Base-by-base conservation (phyloP, 2,888 invertebrate species). In the Metalampra italica region DNA sequence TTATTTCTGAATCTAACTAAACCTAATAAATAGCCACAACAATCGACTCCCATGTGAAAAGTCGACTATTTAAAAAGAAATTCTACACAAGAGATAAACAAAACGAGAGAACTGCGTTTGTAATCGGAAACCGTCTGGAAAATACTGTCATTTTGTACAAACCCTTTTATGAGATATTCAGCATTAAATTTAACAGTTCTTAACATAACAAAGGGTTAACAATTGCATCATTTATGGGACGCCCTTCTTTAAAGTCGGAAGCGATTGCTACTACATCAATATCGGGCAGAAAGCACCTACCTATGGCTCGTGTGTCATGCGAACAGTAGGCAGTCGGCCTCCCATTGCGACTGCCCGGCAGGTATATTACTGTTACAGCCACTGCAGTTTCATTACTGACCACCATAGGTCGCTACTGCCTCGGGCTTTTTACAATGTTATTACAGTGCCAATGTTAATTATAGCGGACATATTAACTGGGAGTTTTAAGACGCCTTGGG, bases 381-480 rank as follows among this genome's bases (percentile, higher is more conserved):
- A 49, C 54, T 57, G 56, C 54, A 48, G 55, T 63, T 57, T 57
- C 54, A 59, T 62, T 59, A 59, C 47, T 51, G 46, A 45, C 51
- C 43, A 54, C 54, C 52, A 56, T 8, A 49, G 52, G 50, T 47
- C 52, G 46, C 49, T 44, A 45, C 30, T 43, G 49, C 55, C 48
- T 9, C 29, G 15, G 47, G 50, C 32, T 36, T 3, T 15, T 39
- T 34, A 44, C 51, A 60, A 60, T 61, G 54, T 59, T 61, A 60
- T 64, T 60, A 61, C 68, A 53, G 43, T 22, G 22, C 59, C 59
- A 56, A 56, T 62, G 64, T 66, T 68, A 68, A 66, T 70, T 55
- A 58, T 56, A 56, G 56, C 56, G 56, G 64, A 68, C 66, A 64
- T 55, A 55, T 60, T 66, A 63, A 72, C 64, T 68, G 59, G 58